These are phyloP conservation scores for Phania funesta DNA, from an alignment of 2,888 invertebrate species.

Conservation along the genomic window DNA sequence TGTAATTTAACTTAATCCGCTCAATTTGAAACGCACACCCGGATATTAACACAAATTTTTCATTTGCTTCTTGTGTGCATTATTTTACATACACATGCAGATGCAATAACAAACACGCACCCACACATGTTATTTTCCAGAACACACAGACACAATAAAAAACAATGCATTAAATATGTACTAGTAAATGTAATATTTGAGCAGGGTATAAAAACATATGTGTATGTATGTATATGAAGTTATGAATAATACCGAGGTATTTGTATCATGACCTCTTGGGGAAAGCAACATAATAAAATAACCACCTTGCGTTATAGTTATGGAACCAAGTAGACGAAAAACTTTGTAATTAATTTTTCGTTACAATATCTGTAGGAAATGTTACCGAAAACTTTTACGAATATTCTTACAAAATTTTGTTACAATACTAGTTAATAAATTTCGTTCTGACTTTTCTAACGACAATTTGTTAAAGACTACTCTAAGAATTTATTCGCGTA, in stretches of 20 bases:
- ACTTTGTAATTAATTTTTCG: neutral
- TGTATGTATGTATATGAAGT: constrained; percentile 2
- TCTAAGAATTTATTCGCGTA: too few relatives aligned
- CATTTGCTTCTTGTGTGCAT: constrained; percentile 30
- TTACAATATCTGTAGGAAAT: too few relatives aligned
- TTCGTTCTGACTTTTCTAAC: too few relatives aligned
- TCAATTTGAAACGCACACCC: constrained; percentile 73
- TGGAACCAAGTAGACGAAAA: constrained; percentile 3
- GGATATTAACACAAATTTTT: constrained; percentile 57
- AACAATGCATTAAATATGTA: constrained; percentile 42
- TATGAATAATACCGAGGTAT: constrained; percentile 39
- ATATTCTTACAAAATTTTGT: too few relatives aligned
- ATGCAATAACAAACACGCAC: constrained; percentile 29
- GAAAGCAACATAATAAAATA: neutral
- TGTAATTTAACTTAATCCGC: constrained; percentile 78
- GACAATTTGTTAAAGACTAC: too few relatives aligned
- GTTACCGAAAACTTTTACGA: too few relatives aligned
- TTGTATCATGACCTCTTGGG: constrained; percentile 8
- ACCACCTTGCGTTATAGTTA: neutral
- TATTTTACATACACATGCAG: constrained; percentile 25
- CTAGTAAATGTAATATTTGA: constrained; percentile 5
- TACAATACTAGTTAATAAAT: too few relatives aligned
- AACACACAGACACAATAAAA: constrained; percentile 7
- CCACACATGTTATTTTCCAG: constrained; percentile 16
- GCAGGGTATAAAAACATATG: neutral